Conservation (phyloP, 2,888 invertebrate species). For the Nyleta sp. region DNA sequence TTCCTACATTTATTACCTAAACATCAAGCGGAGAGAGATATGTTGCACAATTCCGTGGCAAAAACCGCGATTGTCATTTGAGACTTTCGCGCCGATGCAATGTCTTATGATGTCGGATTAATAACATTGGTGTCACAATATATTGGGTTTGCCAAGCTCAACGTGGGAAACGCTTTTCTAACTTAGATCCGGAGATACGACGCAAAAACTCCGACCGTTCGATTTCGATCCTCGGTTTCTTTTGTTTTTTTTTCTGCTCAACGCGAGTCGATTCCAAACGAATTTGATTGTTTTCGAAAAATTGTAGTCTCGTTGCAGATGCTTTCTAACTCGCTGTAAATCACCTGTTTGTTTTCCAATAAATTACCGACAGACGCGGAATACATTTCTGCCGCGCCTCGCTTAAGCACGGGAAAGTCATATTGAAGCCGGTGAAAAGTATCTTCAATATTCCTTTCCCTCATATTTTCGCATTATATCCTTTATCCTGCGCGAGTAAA, state of each 20-base stretch:
- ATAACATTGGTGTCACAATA: conserved; percentile 12
- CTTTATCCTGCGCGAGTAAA: conserved; percentile 28
- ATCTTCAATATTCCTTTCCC: conserved; percentile 39
- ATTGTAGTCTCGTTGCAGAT: too few relatives aligned
- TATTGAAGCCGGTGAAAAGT: conserved; percentile 41
- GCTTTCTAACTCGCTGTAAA: not conserved
- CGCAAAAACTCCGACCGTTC: too few relatives aligned
- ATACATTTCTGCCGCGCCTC: conserved; percentile 11
- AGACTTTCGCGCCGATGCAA: not conserved
- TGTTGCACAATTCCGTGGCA: not conserved
- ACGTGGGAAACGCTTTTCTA: conserved; percentile 21
- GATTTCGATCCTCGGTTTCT: too few relatives aligned
- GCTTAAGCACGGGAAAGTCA: conserved; percentile 12
- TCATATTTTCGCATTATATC: conserved; percentile 40
- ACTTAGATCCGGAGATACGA: too few relatives aligned
- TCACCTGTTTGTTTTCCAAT: conserved; percentile 3
- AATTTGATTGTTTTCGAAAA: too few relatives aligned
- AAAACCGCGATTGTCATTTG: not conserved
- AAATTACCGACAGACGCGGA: conserved; percentile 2
- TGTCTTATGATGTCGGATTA: conserved; percentile 8
- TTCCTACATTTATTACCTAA: conserved; percentile 52
- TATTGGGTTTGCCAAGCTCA: not conserved
- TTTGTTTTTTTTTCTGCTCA: too few relatives aligned
- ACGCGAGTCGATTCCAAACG: too few relatives aligned
- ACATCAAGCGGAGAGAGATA: conserved; percentile 24